phyloP scores from a whole-genome alignment of 1,140 invertebrate species.

The Calephelis virginiensis region DNA sequence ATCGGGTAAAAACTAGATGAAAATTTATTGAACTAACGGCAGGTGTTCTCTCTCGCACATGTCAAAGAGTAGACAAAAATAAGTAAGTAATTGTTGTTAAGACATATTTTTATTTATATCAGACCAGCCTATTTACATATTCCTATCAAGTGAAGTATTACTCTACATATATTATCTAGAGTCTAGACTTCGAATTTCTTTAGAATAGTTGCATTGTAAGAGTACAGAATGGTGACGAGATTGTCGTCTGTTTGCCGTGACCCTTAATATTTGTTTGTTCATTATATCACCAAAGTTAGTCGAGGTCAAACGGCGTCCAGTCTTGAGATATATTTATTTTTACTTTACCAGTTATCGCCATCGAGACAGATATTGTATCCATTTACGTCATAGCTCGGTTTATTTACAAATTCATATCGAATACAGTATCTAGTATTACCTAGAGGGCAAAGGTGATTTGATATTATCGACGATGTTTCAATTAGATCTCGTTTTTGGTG shows the following conservation, averaged over 20 bases:
- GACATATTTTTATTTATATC: no score
- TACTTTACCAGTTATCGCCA: slow-evolving; percentile 39
- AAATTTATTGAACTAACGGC: no score
- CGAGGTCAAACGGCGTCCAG: slow-evolving; percentile 32
- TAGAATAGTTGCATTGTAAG: no score
- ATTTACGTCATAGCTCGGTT: slow-evolving; percentile 49
- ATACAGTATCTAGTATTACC: slow-evolving; percentile 28
- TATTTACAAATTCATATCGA: slow-evolving; percentile 33
- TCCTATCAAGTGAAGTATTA: no score
- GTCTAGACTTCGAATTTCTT: no score
- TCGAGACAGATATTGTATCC: slow-evolving; percentile 33
- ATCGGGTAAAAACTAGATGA: no score
- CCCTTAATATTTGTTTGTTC: slow-evolving; percentile 3
- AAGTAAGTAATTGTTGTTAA: no score
- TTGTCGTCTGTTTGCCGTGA: not conserved
- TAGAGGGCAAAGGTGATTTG: slow-evolving; percentile 1
- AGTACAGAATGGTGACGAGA: not conserved
- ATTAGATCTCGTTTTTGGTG: not conserved
- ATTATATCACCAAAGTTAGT: slow-evolving; percentile 20
- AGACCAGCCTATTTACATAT: no score
- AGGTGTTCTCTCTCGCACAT: no score
- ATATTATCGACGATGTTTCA: not conserved
- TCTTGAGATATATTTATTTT: slow-evolving; percentile 24
- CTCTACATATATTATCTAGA: no score
- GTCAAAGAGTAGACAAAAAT: no score